A percentile compares a stretch with the other conserved stretches of the same genome.
Conservation (phyloP, 2,888 invertebrate species). For the Drosophila tripunctata region DNA sequence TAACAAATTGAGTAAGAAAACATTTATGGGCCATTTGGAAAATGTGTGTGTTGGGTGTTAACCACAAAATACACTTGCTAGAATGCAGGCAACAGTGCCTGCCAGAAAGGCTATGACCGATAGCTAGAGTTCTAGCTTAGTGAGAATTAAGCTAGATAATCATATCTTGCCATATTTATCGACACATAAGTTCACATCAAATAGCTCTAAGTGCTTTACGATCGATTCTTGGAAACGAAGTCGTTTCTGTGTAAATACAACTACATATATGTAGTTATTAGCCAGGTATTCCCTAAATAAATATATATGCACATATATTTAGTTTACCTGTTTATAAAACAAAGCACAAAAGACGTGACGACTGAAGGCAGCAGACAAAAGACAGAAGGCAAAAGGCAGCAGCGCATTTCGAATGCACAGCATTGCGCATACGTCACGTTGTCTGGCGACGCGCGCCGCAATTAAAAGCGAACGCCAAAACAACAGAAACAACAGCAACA, state of each 20-base stretch:
- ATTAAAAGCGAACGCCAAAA: constrained; percentile 24
- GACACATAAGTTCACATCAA: constrained; percentile 12
- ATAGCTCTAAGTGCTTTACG: constrained; percentile 1
- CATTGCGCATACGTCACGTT: constrained; percentile 70
- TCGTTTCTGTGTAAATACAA: constrained; percentile 15
- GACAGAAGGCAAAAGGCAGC: neutral
- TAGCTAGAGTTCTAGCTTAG: neutral
- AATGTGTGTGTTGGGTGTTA: constrained; percentile 9
- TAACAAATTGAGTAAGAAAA: constrained; percentile 7
- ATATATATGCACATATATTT: too few relatives aligned
- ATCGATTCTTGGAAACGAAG: constrained; percentile 32
- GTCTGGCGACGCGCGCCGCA: constrained; percentile 51
- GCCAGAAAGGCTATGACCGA: constrained; percentile 1
- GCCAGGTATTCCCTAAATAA: constrained; percentile 14
- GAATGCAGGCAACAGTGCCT: neutral
- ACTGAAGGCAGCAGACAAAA: neutral
- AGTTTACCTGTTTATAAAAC: neutral
- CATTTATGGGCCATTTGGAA: neutral
- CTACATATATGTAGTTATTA: neutral
- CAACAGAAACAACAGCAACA: constrained; percentile 9
- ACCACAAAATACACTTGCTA: constrained; percentile 7
- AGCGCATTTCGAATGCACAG: constrained; percentile 57
- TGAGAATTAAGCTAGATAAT: neutral
- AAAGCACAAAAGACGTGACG: neutral
- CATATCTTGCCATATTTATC: constrained; percentile 6